Evolutionary conservation across 2,888 invertebrate species (phyloP).

Genomic region (Thereva nobilitata): DNA sequence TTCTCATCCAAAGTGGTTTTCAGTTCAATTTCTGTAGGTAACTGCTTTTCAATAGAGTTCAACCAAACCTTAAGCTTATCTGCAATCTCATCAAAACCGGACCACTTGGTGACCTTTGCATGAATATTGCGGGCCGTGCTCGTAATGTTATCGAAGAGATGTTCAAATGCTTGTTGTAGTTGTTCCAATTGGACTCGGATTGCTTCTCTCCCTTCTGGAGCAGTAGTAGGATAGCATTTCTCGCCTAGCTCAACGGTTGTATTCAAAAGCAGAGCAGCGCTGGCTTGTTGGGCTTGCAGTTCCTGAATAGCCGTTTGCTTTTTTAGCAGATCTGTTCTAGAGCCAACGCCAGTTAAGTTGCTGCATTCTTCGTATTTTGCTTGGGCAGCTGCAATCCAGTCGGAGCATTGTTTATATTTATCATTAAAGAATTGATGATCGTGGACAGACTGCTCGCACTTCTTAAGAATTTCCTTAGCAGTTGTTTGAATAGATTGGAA

Average conservation of each 20-base stretch:
- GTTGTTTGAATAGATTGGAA: slow-evolving; percentile 89
- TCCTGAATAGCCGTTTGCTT: slow-evolving; percentile 74
- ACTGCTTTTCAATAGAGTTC: slow-evolving; percentile 70
- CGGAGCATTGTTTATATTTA: slow-evolving; percentile 81
- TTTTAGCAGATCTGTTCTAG: slow-evolving; percentile 70
- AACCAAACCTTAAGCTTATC: slow-evolving; percentile 81
- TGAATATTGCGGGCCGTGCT: slow-evolving; percentile 80
- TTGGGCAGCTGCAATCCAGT: slow-evolving; percentile 79
- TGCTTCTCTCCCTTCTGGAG: slow-evolving; percentile 83
- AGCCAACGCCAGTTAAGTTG: slow-evolving; percentile 65
- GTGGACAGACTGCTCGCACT: slow-evolving; percentile 84
- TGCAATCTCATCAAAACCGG: slow-evolving; percentile 85
- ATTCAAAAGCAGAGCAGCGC: slow-evolving; percentile 75
- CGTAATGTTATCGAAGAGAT: slow-evolving; percentile 78
- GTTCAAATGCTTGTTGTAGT: slow-evolving; percentile 80
- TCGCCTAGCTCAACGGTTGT: slow-evolving; percentile 86
- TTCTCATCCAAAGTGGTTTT: slow-evolving; percentile 90
- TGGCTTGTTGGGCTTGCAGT: slow-evolving; percentile 73
- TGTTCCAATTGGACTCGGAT: slow-evolving; percentile 83
- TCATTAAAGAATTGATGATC: slow-evolving; percentile 81
- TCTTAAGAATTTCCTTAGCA: slow-evolving; percentile 86
- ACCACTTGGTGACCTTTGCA: slow-evolving; percentile 83
- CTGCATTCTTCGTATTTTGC: slow-evolving; percentile 70
- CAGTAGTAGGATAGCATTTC: slow-evolving; percentile 82
- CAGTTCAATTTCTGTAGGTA: slow-evolving; percentile 78